phyloP scores from a whole-genome alignment of 2,797 vertebrate genomes.

The Brachyrhaphis roseni region DNA sequence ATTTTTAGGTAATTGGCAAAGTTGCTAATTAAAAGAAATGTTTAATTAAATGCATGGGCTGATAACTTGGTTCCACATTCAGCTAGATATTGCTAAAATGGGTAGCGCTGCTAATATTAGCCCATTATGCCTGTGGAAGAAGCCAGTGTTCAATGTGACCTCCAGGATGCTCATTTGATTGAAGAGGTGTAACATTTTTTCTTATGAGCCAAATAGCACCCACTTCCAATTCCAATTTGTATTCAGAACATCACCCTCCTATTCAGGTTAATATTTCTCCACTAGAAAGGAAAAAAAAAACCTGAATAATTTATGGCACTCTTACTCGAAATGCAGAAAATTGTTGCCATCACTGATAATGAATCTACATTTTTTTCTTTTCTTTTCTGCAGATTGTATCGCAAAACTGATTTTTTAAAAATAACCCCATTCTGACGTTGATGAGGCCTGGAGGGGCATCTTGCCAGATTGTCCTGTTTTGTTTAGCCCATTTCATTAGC shows the following conservation, averaged over 20 bases:
- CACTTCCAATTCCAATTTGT: slow-evolving; percentile 6
- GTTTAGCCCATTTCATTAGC: neutral
- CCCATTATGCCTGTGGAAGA: neutral
- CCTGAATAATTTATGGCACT: neutral
- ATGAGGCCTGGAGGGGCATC: slow-evolving; percentile 3
- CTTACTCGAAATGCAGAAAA: slow-evolving; percentile 16
- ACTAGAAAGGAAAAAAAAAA: neutral
- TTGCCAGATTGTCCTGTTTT: slow-evolving; percentile 6
- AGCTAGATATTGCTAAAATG: neutral
- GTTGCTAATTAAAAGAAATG: neutral
- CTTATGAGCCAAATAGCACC: neutral
- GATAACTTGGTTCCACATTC: neutral
- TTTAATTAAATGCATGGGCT: neutral
- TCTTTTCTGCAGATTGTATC: neutral
- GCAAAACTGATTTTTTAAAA: neutral
- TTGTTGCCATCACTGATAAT: neutral
- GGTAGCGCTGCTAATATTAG: neutral
- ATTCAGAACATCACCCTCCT: slow-evolving; percentile 11
- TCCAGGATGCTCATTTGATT: neutral
- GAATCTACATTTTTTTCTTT: neutral
- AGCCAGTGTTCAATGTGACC: neutral
- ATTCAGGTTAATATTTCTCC: neutral
- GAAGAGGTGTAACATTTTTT: neutral
- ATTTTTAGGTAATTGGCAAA: neutral
- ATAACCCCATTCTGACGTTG: neutral